Base-by-base conservation (phyloP, 1,140 invertebrate species). In the Paralvinella palmiformis region DNA sequence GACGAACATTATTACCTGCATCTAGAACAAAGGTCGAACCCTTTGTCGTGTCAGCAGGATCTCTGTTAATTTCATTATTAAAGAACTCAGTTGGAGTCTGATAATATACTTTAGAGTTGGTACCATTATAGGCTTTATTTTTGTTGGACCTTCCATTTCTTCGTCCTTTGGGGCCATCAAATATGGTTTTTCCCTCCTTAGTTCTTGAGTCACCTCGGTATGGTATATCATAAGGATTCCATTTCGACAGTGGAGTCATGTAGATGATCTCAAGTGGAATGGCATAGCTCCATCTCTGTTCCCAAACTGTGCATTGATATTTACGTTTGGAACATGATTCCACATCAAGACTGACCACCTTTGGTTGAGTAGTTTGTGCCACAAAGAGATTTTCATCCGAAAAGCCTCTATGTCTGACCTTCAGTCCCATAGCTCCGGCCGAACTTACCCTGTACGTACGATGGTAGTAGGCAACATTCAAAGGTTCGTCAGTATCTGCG, bases 221-320 rank as follows among this genome's bases (percentile, higher is more conserved):
- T 48, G 22, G 7, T 2, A 76, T 32, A 17, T 69, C 62, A 58
- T 72, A 73, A 7, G 74, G 74, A 50, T 76, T 76, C 74, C 74
- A 76, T 24, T 37, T 59, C 3, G 61, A 45, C n/a, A 76, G 62
- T 2, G 74, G 74, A 17, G 74, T 76, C 24, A 71, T 44, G 62
- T 69, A 76, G 22, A 76, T 66, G 22, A 76, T 64, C 59, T 76
- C 74, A 20, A 76, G 48, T 5, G 74, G 74, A 4, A 76, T 69
- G 27, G 74, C 73, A 45, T 74, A 74, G 0, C 69, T 71, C 20
- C 66, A 64, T 31, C 67, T 37, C 10, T 66, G 60, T 0, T 22
- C 5, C 22, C 29, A 59, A 17, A 20, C 20, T 1, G 27, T n/a
- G 33, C 55, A 57, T 6, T 64, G 53, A 1, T 10, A 7, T 0